Conservation (phyloP, 2,113 vertebrate species). For the Cryptoleucopteryx plumbea region DNA sequence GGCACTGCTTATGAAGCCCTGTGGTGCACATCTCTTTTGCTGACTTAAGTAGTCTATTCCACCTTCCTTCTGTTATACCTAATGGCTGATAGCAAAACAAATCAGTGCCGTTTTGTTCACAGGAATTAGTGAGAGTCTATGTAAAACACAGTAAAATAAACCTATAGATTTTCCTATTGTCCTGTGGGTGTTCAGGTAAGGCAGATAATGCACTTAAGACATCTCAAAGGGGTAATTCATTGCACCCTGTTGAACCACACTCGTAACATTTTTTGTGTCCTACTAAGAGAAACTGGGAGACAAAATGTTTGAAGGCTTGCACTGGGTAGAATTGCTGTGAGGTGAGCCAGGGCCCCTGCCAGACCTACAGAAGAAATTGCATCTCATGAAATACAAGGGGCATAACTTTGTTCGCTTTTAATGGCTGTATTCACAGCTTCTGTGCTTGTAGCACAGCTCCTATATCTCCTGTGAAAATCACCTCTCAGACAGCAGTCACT, state of each 20-base stretch:
- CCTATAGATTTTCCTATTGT: background rate
- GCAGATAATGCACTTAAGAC: background rate
- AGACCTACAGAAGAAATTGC: background rate
- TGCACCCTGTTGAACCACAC: background rate
- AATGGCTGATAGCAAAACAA: background rate
- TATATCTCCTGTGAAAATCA: slow-evolving; percentile 9
- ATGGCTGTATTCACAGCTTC: background rate
- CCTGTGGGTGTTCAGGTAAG: background rate
- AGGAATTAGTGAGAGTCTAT: background rate
- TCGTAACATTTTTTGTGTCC: background rate
- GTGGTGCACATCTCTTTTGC: background rate
- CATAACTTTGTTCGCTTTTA: background rate
- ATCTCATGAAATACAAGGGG: background rate
- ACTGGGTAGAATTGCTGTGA: background rate
- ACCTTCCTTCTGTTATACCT: background rate
- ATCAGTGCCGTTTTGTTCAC: background rate
- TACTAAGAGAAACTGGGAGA: background rate
- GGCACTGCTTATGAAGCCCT: background rate
- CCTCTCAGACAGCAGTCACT: slow-evolving; percentile 32
- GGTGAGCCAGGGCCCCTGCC: background rate
- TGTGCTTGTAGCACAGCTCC: background rate
- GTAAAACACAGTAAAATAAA: background rate
- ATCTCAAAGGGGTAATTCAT: background rate
- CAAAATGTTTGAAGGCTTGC: background rate
- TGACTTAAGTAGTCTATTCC: background rate